These are phyloP conservation scores for Stigmatopora argus DNA, from an alignment of 2,113 vertebrate genomes.

Conservation along the genomic window DNA sequence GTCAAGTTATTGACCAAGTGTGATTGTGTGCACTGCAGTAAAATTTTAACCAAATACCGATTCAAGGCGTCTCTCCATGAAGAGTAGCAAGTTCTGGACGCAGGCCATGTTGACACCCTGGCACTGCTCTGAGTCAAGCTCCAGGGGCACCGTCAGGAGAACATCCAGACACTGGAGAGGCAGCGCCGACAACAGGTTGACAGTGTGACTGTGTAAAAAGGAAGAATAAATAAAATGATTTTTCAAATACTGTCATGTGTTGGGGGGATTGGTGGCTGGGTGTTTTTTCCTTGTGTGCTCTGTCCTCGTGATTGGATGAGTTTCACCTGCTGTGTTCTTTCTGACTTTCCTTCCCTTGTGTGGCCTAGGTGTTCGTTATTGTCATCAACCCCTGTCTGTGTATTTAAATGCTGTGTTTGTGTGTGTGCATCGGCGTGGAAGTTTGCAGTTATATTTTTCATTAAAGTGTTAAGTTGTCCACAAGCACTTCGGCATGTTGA, in stretches of 20 bases:
- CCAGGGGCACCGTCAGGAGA: constrained; percentile 56
- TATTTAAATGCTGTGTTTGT: too few relatives aligned
- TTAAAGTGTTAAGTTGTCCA: too few relatives aligned
- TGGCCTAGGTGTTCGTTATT: too few relatives aligned
- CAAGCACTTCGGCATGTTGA: background rate
- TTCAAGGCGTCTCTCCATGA: constrained; percentile 69
- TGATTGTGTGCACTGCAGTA: too few relatives aligned
- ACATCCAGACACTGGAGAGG: constrained; percentile 75
- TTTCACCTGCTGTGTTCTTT: too few relatives aligned
- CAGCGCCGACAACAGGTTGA: constrained; percentile 85
- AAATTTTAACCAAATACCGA: constrained; percentile 30
- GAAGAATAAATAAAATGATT: background rate
- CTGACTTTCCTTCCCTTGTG: too few relatives aligned
- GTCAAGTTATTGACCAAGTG: background rate
- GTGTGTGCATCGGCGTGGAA: too few relatives aligned
- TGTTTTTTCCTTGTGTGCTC: too few relatives aligned
- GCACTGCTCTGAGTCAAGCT: constrained; percentile 54
- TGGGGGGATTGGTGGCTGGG: too few relatives aligned
- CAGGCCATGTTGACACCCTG: constrained; percentile 76
- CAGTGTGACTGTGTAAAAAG: constrained; percentile 54
- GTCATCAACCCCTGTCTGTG: too few relatives aligned
- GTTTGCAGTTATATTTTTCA: too few relatives aligned
- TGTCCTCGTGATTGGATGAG: too few relatives aligned
- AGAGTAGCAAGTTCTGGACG: constrained; percentile 65
- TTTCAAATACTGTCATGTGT: background rate